Conservation (phyloP, 2,113 vertebrate genomes). For the Synodontis membranacea region DNA sequence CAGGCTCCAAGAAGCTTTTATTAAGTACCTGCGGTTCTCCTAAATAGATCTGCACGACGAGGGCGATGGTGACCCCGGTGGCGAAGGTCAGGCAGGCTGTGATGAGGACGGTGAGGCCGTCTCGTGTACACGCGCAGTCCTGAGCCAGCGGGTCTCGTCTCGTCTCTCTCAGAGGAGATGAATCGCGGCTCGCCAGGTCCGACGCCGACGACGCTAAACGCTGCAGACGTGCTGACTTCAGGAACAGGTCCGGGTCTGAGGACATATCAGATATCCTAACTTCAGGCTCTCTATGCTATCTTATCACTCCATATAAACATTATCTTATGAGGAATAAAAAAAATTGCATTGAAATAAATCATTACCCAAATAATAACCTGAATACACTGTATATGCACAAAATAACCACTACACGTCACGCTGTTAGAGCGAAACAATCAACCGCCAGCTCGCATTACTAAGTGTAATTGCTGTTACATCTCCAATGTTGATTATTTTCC, state of each 20-base stretch:
- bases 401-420: neutral
- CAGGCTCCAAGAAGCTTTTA: neutral
- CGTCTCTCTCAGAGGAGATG: slow-evolving; percentile 87
- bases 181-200: slow-evolving; percentile 87
- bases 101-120: slow-evolving; percentile 93
- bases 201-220: slow-evolving; percentile 92
- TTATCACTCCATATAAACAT: neutral
- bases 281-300: neutral
- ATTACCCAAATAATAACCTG: neutral
- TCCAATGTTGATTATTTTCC: neutral
- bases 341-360: neutral
- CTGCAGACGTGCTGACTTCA: slow-evolving; percentile 91
- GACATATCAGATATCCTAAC: neutral
- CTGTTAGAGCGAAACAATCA: neutral
- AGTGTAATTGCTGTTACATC: neutral
- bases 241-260: slow-evolving; percentile 91
- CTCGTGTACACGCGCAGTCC: slow-evolving; percentile 89
- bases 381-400: neutral
- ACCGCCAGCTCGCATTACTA: neutral
- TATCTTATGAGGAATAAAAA: neutral
- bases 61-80: slow-evolving; percentile 88
- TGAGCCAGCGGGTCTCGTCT: slow-evolving; percentile 86
- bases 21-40: slow-evolving; percentile 88
- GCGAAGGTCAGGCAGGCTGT: slow-evolving; percentile 96
- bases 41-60: slow-evolving; percentile 98